Conservation (phyloP, 2,797 vertebrate species). For the Scolopax bukidnonensis region DNA sequence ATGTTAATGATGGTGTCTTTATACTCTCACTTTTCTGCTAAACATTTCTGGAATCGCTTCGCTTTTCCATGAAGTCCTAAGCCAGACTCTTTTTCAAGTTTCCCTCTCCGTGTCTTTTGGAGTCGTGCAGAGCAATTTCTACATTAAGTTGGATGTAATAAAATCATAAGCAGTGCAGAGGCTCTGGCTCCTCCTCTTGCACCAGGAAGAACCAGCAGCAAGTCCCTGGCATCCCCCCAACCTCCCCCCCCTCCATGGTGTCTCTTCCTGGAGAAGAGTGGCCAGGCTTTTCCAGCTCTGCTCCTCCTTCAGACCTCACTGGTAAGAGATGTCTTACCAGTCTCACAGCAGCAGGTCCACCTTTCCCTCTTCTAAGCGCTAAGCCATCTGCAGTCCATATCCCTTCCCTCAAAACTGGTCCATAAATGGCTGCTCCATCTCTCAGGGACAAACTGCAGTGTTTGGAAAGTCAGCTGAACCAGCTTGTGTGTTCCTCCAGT, state of each 20-base stretch:
- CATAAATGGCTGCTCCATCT: not conserved
- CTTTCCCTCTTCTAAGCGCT: not conserved
- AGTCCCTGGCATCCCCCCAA: not conserved
- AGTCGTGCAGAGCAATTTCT: not conserved
- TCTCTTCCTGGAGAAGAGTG: not conserved
- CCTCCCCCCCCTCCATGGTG: rapidly evolving
- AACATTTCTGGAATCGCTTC: not conserved
- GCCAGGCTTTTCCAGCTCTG: not conserved
- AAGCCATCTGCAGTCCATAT: not conserved
- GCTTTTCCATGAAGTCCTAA: not conserved
- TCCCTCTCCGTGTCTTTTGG: not conserved
- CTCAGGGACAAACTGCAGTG: not conserved
- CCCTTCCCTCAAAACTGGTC: not conserved
- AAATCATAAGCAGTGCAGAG: not conserved
- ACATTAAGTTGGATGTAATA: not conserved
- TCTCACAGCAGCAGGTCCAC: not conserved
- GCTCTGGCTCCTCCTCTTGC: not conserved
- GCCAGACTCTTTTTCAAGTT: not conserved
- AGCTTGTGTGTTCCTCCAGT: not conserved
- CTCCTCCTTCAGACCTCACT: not conserved
- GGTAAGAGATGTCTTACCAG: not conserved
- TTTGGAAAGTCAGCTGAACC: not conserved
- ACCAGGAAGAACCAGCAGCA: not conserved
- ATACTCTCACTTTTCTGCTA: slow-evolving; percentile 52
- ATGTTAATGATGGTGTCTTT: not conserved